phyloP scores from a whole-genome alignment of 2,797 vertebrate species.

The Diglossa cyanea region DNA sequence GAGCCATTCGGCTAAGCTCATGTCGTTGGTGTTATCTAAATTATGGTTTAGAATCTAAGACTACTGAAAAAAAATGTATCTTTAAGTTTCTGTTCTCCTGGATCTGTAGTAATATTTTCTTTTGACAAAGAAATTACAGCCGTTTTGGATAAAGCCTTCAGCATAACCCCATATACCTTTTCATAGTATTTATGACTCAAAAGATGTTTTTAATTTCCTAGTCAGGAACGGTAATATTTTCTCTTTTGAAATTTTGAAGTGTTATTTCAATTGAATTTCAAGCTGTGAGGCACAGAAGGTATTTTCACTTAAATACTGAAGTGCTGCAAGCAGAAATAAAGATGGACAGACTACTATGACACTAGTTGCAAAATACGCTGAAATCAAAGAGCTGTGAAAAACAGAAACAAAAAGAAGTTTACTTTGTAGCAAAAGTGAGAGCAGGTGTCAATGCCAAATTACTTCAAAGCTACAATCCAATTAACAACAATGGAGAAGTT shows the following conservation, averaged over 20 bases:
- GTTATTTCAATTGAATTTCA: neutral
- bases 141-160: neutral
- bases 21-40: neutral
- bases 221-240: neutral
- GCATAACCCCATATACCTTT: neutral
- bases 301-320: neutral
- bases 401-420: neutral
- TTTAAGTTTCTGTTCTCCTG: neutral
- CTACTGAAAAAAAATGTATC: neutral
- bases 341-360: neutral
- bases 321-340: neutral
- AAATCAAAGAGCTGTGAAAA: neutral
- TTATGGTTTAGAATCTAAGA: neutral
- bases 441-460: neutral
- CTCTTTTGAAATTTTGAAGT: neutral
- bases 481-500: neutral
- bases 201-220: neutral
- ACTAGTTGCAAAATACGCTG: neutral
- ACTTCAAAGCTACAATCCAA: neutral
- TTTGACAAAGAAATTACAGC: neutral
- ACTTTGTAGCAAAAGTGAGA: neutral
- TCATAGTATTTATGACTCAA: neutral
- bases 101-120: neutral
- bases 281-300: neutral
- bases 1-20: neutral